These are phyloP conservation scores for Acrossocheilus fasciatus DNA, from an alignment of 2,797 vertebrate species.

Conservation along the genomic window DNA sequence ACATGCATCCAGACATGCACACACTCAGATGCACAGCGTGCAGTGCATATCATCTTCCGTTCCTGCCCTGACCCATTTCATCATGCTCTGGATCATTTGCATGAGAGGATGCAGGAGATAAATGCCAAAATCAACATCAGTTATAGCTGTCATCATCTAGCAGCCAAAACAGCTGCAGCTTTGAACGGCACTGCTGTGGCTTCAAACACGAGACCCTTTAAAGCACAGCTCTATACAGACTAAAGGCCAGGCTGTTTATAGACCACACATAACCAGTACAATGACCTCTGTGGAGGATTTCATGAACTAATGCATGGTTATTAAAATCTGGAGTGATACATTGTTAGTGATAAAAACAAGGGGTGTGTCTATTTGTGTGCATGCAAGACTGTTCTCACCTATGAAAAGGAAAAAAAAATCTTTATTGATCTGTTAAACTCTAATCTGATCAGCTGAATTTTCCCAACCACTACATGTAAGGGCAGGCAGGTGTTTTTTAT, in stretches of 20 bases:
- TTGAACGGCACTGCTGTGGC: constrained; percentile 83
- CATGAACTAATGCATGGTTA: background rate
- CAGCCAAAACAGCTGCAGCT: constrained; percentile 86
- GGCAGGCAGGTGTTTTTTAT: background rate
- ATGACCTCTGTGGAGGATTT: constrained; percentile 23
- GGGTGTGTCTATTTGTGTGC: background rate
- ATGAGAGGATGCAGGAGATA: constrained; percentile 82
- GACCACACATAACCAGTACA: constrained; percentile 32
- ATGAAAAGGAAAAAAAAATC: background rate
- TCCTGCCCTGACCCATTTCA: constrained; percentile 81
- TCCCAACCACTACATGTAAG: background rate
- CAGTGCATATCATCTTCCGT: constrained; percentile 70
- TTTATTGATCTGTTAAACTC: background rate
- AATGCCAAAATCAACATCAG: constrained; percentile 88
- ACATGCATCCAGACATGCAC: constrained; percentile 61
- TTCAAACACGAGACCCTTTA: constrained; percentile 82
- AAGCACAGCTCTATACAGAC: constrained; percentile 81
- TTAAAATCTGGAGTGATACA: background rate
- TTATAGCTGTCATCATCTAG: constrained; percentile 87
- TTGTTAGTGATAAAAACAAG: background rate
- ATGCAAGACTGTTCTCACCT: background rate
- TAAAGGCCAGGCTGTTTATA: constrained; percentile 61
- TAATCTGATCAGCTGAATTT: background rate
- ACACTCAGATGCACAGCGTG: constrained; percentile 49
- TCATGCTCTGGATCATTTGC: constrained; percentile 81